Base-by-base conservation (phyloP, 2,113 vertebrate genomes). In the Rhinoptilus africanus region DNA sequence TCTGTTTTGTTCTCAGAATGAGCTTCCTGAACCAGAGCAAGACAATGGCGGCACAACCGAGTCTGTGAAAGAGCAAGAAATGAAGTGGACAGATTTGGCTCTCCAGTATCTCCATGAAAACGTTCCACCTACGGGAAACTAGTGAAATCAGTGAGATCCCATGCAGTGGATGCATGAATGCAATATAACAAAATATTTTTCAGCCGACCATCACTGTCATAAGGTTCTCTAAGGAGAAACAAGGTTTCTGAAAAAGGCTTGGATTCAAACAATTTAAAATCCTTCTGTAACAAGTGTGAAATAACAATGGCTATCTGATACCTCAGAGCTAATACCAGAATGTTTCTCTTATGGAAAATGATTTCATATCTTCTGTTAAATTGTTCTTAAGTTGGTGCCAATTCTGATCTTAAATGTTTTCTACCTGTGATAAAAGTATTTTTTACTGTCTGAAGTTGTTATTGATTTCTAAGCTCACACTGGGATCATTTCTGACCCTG, bases 71-170 rank as follows among this genome's bases (percentile, higher is more conserved):
- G 99, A 99, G 79, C 99, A 99, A 94, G 99, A 99, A 97, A 99
- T 99, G 99, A 99, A 99, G 97, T 99, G 99, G 99, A 99, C 99
- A 10, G 99, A 99, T 96, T 95, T 99, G 66, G 99, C 99, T 60
- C 97, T 99, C 37, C 99, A 99, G 92, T 99, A 99, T 90, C 98
- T 99, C 68, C 99, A 99, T 34, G 99, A 99, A 97, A 99, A 99
- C 0, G 98, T 99, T 7, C 99, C 99, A 3, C 98, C 98, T 64
- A 94, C 98, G 0, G 99, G 99, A 80, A 99, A 95, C 94, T 98
- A 97, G 97, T 32, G 12, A 67, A 57, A 57, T 41, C 72, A 12
- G 53, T 66, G 19, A 81, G 81, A 72, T 48, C 79, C 71, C 82
- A 10, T 27, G 54, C 43, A 56, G 28, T 45, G 63, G 63, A 84